Percentiles rank a stretch among this genome's conserved stretches.
These are phyloP conservation scores for Brienomyrus brachyistius DNA, from an alignment of 2,113 vertebrate genomes.

Conservation along the genomic window DNA sequence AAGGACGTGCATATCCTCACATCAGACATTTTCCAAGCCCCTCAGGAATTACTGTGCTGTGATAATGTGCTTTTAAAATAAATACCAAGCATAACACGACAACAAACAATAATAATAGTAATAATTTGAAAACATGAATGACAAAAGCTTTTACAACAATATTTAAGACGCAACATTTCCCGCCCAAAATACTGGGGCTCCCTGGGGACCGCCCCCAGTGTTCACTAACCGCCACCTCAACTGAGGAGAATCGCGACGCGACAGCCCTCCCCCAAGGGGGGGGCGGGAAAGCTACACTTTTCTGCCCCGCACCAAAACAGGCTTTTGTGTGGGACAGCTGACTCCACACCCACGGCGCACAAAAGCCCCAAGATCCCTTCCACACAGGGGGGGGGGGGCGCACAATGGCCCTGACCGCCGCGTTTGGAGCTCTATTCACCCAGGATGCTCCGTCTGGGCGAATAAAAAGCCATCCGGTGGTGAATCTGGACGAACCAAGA, in stretches of 20 bases:
- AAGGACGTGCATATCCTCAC: not conserved
- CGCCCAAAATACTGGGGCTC: not conserved
- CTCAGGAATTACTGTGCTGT: not conserved
- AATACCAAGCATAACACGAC: not conserved
- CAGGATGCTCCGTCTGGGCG: not conserved
- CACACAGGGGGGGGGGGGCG: not conserved
- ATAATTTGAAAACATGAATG: not conserved
- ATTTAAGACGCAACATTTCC: not conserved
- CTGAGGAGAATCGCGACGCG: not conserved
- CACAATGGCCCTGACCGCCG: not conserved
- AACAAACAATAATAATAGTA: not conserved
- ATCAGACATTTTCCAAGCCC: not conserved
- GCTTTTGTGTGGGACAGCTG: conserved; percentile 14
- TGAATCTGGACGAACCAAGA: conserved; percentile 36
- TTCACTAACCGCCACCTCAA: not conserved
- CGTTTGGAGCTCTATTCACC: conserved; percentile 35
- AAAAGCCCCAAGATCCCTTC: conserved; percentile 1
- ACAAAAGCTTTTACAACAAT: not conserved
- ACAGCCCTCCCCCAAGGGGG: not conserved
- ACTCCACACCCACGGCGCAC: conserved; percentile 13
- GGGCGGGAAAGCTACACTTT: not conserved
- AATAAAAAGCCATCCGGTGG: conserved; percentile 32
- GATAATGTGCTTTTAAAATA: not conserved
- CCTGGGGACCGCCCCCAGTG: not conserved
- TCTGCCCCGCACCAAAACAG: not conserved